phyloP scores from a whole-genome alignment of 2,888 invertebrate species.

The Enchytraeus crypticus region DNA sequence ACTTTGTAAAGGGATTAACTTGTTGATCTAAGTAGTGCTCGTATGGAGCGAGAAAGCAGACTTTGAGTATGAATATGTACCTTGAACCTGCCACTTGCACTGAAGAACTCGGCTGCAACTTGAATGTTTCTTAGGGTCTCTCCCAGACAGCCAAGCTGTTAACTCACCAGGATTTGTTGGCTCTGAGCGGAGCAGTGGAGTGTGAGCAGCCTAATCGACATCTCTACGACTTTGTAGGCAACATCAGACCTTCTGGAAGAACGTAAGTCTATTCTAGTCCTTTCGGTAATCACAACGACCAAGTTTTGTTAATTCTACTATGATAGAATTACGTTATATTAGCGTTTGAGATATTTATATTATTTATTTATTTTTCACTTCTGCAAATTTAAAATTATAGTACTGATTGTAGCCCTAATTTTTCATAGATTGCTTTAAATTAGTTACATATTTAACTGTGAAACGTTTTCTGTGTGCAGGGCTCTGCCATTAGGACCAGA shows the following conservation, averaged over 20 bases:
- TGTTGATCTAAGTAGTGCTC: too few species aligned
- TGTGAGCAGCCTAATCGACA: slow-evolving; percentile 93
- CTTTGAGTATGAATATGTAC: too few species aligned
- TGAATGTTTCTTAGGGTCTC: slow-evolving; percentile 57
- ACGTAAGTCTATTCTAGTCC: slow-evolving; percentile 5
- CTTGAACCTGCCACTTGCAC: too few species aligned
- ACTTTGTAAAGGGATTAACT: too few species aligned
- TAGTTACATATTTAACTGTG: too few species aligned
- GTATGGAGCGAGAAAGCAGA: too few species aligned
- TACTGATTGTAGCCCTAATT: neutral
- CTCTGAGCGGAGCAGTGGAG: slow-evolving; percentile 71
- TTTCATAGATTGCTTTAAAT: neutral
- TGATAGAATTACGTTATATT: too few species aligned
- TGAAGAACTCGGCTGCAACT: too few species aligned
- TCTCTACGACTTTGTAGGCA: slow-evolving; percentile 92
- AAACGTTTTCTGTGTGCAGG: too few species aligned
- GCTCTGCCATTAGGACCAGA: slow-evolving; percentile 76
- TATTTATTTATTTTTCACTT: too few species aligned
- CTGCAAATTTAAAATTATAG: neutral
- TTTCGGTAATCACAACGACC: neutral
- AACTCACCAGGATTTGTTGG: slow-evolving; percentile 62
- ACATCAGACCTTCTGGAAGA: slow-evolving; percentile 60
- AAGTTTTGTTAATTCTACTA: too few species aligned
- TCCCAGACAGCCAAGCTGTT: slow-evolving; percentile 69
- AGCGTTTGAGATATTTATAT: too few species aligned